Evolutionary conservation across 2,888 invertebrate genomes (phyloP), one percentile per base, ranked within the genome.

Genomic region (Phengaris arion): DNA sequence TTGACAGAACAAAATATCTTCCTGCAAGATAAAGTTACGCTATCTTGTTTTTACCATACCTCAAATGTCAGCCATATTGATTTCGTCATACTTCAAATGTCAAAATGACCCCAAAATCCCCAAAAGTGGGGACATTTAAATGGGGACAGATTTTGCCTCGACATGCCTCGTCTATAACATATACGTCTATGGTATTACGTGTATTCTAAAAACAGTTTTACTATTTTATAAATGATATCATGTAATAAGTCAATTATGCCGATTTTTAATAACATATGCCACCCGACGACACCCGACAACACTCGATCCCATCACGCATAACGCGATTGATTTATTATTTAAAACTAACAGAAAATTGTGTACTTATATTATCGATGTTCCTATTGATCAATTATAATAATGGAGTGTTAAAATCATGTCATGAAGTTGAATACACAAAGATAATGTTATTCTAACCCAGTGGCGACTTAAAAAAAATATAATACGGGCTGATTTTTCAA

Each of bases 191-290:
- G 12, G 10, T 12, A 64, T 64, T 64, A 64, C 64, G 64, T 64
- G 45, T 10, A 12, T 45, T 64, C 64, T 64, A 64, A 64, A 64
- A 35, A 64, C 64, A 35, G 64, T 64, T 12, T 1, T 52, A 52
- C 12, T 52, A 64, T 12, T 12, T 8, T 52, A 52, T 12, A 35
- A 35, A 7, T 64, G 35, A 64, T 64, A 13, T 64, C 64, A 64
- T 64, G 64, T 64, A 64, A 35, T 64, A 64, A 64, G 64, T 64
- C 64, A 12, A 64, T 64, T 64, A 64, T 22, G 22, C 22, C 22
- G 6, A 64, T 35, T 64, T 59, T 64, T 22, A 64, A 64, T 64
- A 64, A 64, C 6, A 64, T 64, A 45, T 12, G 64, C 64, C 35
- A 45, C 12, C 35, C 35, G 35, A 35, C 35, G 2, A 35, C 64